Evolutionary conservation across 2,888 invertebrate genomes (phyloP).

Genomic region (Torymus tubicola): DNA sequence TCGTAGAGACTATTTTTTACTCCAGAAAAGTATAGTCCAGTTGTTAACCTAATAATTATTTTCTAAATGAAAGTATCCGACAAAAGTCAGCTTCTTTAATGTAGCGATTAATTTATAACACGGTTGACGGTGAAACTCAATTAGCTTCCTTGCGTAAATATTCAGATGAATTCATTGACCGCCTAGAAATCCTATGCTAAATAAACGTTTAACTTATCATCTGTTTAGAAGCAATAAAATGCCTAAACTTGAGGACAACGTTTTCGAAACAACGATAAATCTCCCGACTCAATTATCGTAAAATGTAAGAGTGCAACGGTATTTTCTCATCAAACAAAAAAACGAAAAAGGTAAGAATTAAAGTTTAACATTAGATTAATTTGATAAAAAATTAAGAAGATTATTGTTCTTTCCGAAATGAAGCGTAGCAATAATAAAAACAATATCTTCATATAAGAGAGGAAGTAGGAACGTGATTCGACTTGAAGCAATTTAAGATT

Average conservation of each 20-base stretch:
- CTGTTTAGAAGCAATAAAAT: conserved; percentile 9
- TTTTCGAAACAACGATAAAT: conserved; percentile 15
- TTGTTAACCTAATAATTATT: too few species aligned
- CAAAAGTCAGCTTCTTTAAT: background rate
- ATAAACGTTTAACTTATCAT: background rate
- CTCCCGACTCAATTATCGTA: conserved; percentile 2
- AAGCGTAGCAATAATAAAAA: too few species aligned
- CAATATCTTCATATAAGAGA: too few species aligned
- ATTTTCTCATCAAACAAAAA: too few species aligned
- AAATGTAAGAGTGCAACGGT: conserved; percentile 1
- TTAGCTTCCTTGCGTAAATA: background rate
- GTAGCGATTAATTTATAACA: conserved; percentile 8
- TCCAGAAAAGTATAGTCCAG: too few species aligned
- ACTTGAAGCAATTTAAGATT: too few species aligned
- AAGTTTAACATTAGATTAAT: too few species aligned
- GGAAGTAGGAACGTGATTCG: too few species aligned
- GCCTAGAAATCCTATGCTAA: background rate
- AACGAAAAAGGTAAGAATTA: too few species aligned
- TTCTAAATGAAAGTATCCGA: background rate
- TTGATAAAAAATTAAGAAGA: too few species aligned
- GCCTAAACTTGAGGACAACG: conserved; percentile 3
- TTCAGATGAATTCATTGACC: conserved; percentile 9
- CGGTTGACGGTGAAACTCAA: conserved; percentile 19
- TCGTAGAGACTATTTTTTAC: too few species aligned
- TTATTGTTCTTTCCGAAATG: too few species aligned